phyloP scores from a whole-genome alignment of 2,113 vertebrate genomes.

The Ahaetulla prasina region DNA sequence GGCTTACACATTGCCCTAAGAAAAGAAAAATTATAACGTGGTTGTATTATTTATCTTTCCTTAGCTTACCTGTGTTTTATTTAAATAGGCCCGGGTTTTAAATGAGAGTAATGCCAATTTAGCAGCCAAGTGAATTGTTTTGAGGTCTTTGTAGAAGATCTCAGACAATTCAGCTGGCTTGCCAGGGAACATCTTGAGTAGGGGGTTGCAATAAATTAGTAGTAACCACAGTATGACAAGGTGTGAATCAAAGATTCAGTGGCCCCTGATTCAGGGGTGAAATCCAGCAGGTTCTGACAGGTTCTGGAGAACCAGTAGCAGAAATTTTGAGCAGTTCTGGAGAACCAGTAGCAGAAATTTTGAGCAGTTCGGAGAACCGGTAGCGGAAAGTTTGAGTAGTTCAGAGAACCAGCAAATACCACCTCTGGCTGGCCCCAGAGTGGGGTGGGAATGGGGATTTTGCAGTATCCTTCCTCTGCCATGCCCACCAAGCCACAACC shows the following conservation, averaged over 20 bases:
- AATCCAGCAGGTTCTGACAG: too few species aligned
- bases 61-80: background rate
- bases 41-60: background rate
- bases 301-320: too few species aligned
- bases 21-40: background rate
- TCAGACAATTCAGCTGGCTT: background rate
- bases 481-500: too few species aligned
- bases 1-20: background rate
- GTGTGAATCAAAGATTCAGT: background rate
- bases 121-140: background rate
- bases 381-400: too few species aligned
- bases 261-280: too few species aligned
- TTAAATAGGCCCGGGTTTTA: background rate
- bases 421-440: too few species aligned
- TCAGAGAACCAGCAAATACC: too few species aligned
- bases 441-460: too few species aligned
- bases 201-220: background rate
- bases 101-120: background rate
- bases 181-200: background rate
- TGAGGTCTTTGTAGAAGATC: background rate
- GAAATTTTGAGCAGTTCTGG: too few species aligned
- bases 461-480: too few species aligned
- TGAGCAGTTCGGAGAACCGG: too few species aligned
- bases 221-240: background rate
- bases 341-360: too few species aligned